phyloP scores from a whole-genome alignment of 1,140 invertebrate species.

The Galendromus occidentalis region DNA sequence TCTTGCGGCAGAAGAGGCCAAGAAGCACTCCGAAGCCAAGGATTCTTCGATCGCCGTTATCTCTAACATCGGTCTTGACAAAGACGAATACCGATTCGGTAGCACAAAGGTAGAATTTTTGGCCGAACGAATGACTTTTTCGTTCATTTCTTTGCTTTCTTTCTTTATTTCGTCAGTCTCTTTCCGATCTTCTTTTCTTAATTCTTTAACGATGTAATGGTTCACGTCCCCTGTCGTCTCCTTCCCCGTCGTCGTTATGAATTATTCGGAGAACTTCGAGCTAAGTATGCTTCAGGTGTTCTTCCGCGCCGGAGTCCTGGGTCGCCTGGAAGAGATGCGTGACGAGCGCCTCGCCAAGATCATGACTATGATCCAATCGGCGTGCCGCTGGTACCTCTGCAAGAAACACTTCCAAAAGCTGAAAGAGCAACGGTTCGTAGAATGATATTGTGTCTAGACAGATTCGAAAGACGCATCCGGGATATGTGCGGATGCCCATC shows the following conservation, averaged over 20 bases:
- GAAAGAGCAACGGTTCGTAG: slow-evolving; percentile 70
- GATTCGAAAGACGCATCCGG: too few species aligned
- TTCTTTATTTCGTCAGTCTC: neutral
- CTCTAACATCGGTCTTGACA: slow-evolving; percentile 44
- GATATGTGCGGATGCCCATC: too few species aligned
- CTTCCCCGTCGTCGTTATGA: too few species aligned
- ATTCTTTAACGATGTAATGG: too few species aligned
- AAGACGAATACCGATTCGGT: slow-evolving; percentile 76
- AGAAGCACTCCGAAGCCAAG: slow-evolving; percentile 6
- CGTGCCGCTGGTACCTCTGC: slow-evolving; percentile 58
- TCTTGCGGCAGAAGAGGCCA: slow-evolving; percentile 43
- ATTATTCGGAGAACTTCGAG: too few species aligned
- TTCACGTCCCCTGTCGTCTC: too few species aligned
- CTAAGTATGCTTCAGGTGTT: slow-evolving; percentile 72
- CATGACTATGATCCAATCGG: slow-evolving; percentile 93
- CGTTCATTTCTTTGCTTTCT: neutral
- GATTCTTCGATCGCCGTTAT: slow-evolving; percentile 9
- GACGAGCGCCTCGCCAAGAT: slow-evolving; percentile 96
- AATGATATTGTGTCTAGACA: too few species aligned
- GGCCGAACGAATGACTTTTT: neutral
- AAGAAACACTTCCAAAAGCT: slow-evolving; percentile 83
- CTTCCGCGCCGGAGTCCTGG: slow-evolving; percentile 98
- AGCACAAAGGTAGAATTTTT: slow-evolving; percentile 76
- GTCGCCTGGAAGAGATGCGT: slow-evolving; percentile 99
- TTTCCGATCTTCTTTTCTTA: too few species aligned